Evolutionary conservation across 2,888 invertebrate species (phyloP), one percentile per base, ranked within the genome.

Genomic region (Tetanocera ferruginea): DNA sequence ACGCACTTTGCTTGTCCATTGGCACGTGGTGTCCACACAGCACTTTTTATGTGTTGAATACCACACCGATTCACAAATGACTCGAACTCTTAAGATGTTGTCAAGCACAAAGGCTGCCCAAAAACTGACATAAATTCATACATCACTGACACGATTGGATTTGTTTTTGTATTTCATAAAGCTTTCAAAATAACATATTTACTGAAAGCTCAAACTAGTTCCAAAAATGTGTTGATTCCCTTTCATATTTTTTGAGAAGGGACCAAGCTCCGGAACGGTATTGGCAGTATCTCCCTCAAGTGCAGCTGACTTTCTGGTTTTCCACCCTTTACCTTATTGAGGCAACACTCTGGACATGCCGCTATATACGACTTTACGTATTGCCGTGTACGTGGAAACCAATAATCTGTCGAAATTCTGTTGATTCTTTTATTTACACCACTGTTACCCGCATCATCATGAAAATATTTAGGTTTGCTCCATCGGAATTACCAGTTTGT

Each of bases 401-500:
- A 83, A 74, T 80, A 83, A 55, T 81, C 49, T 57, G 67, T 66
- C n/a, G 28, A 52, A 11, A 83, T 71, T 5, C 78, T n/a, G 6
- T 80, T 55, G 1, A 82, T 14, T 2, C 84, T 83, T 72, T 84
- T 84, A 17, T 82, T 80, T 0, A 80, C 5, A 9, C 80, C 76
- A 52, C 81, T 83, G 43, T 85, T 84, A 2, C 82, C 83, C 5
- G 79, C 71, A 11, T 84, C 81, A 55, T 84, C 83, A 37, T 84
- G 84, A 81, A 84, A 87, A 60, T 70, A 62, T 52, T 82, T 80
- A 0, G 80, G 67, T 0, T 84, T 64, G 17, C 81, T 64, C 83
- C 82, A 83, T 11, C 81, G 83, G 82, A 6, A 83, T 80, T 5
- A 83, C 82, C 23, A 82, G 67, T 19, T 64, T 76, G 25, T 31